phyloP scores from a whole-genome alignment of 2,797 vertebrate species.

The Loris lydekkerianus region DNA sequence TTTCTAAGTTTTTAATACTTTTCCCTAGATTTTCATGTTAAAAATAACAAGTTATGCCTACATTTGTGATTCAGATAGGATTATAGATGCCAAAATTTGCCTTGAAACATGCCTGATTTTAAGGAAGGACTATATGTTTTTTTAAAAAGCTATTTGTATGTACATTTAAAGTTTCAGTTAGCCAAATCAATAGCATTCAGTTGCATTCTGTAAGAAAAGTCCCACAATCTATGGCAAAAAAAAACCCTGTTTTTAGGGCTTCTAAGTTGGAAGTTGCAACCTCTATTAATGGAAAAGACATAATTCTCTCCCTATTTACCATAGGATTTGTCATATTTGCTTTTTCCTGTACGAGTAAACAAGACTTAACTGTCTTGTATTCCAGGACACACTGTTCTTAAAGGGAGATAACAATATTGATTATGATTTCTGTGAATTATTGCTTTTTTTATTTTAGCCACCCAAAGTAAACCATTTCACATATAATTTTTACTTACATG shows the following conservation, averaged over 20 bases:
- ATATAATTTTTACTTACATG: conserved; percentile 50
- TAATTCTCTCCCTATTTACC: conserved; percentile 85
- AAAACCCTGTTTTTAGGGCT: conserved; percentile 82
- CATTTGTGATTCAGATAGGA: not conserved
- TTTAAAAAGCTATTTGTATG: conserved; percentile 27
- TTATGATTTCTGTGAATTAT: conserved; percentile 82
- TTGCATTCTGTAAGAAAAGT: conserved; percentile 78
- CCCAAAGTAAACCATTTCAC: conserved; percentile 76
- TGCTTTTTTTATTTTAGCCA: conserved; percentile 84
- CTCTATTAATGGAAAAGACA: conserved; percentile 84
- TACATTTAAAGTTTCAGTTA: conserved; percentile 66
- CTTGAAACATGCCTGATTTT: conserved; percentile 17
- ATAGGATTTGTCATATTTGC: conserved; percentile 85
- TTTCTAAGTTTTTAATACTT: conserved; percentile 33
- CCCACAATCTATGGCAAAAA: conserved; percentile 79
- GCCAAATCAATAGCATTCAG: conserved; percentile 61
- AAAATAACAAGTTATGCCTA: not conserved
- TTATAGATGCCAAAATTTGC: conserved; percentile 16
- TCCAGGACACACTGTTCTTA: not conserved
- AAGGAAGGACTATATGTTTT: conserved; percentile 4
- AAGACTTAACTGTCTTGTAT: not conserved
- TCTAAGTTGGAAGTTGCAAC: conserved; percentile 85
- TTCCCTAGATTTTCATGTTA: conserved; percentile 45
- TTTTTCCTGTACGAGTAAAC: not conserved
- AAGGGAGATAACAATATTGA: not conserved